Base-by-base conservation (phyloP, 2,797 vertebrate species). In the Potorous gilbertii region DNA sequence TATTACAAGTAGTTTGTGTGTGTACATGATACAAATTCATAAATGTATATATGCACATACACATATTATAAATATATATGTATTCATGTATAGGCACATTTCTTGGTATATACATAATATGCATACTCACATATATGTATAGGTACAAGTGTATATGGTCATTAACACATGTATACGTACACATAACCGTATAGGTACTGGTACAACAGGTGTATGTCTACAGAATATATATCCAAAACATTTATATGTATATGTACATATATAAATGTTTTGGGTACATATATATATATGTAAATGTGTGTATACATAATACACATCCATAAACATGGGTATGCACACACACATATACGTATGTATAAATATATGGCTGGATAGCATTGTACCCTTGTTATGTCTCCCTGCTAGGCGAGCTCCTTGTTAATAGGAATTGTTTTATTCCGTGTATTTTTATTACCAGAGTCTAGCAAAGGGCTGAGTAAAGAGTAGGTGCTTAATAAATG, bases 61-160 rank as follows among this genome's bases (percentile, higher is more conserved):
- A 59, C 0, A 31, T 11, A 12, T 59, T 34, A 62, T 0, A 5
- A 2, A n/a, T n/a, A 18, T n/a, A n/a, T 8, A 24, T 10, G 1
- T 8, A 8, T 59, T 29, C 57, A 59, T 59, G 28, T 31, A 27
- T 4, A 59, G 11, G 57, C 13, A 31, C 56, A 57, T 57, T 57
- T 28, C 27, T 57, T 27, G 56, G 27, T 57, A 28, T 29, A 10
- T 28, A 28, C 27, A 62, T 13, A 62, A 34, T 62, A 62, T 16
- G 31, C 59, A 62, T 4, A 16, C 31, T 12, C 59, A 34, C 31
- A 62, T 13, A 31, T 31, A 34, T 34, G 27, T n/a, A 66, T 1
- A 66, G 34, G 31, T 66, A 34, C 3, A 13, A n/a, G 31, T 4
- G n/a, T 8, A 57, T 28, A 59, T 59, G 56, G 29, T 29, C 57